Evolutionary conservation across 2,888 invertebrate genomes (phyloP).

Genomic region (Sicus ferrugineus): DNA sequence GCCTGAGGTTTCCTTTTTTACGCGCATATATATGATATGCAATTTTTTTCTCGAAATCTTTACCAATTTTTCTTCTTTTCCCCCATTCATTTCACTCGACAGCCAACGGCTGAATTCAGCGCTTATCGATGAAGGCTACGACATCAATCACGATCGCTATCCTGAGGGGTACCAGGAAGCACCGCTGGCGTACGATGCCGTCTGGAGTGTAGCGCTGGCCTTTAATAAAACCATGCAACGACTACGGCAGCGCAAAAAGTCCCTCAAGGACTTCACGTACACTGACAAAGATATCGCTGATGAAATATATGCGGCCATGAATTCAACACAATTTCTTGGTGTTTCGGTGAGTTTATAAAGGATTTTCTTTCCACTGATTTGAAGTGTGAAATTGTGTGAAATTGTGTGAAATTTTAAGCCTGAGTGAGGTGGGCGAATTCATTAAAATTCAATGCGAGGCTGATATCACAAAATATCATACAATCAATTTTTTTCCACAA

Average conservation of each 20-base stretch:
- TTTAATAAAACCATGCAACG: conserved; percentile 96
- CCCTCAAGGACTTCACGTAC: conserved; percentile 95
- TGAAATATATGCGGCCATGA: conserved; percentile 96
- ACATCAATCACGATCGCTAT: conserved; percentile 85
- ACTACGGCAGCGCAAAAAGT: conserved; percentile 77
- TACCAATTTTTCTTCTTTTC: neutral
- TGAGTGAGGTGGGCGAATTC: neutral
- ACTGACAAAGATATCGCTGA: conserved; percentile 93
- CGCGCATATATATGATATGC: no score
- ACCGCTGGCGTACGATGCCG: conserved; percentile 97
- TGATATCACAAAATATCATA: no score
- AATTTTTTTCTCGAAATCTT: no score
- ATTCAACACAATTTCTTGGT: conserved; percentile 97
- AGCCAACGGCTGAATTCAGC: conserved; percentile 83
- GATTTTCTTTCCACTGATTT: neutral
- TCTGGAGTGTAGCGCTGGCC: conserved; percentile 98
- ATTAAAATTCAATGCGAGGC: neutral
- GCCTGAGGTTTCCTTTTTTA: no score
- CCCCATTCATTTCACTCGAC: conserved; percentile 33
- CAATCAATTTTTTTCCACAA: no score
- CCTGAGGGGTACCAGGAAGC: conserved; percentile 98
- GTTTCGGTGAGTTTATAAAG: conserved; percentile 82
- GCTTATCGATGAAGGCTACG: conserved; percentile 81
- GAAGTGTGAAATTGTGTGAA: neutral
- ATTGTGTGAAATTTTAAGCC: neutral